These are phyloP conservation scores for Lophotis ruficrista DNA, from an alignment of 2,113 vertebrate genomes.

Conservation along the genomic window DNA sequence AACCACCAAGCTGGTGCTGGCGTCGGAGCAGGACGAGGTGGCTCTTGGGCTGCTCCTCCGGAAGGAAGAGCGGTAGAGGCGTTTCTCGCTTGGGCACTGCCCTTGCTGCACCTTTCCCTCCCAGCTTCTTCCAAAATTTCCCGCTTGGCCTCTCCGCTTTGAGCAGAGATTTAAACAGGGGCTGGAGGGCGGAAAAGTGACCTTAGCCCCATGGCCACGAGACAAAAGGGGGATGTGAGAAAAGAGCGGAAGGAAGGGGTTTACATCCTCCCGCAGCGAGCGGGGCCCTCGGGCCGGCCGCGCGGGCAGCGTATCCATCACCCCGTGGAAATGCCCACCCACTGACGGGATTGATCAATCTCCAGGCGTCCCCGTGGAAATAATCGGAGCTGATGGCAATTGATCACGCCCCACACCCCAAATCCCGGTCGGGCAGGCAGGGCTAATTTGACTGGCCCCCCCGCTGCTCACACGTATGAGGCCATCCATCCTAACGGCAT, in stretches of 20 bases:
- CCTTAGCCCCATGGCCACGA: neutral
- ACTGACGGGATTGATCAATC: slow-evolving; percentile 65
- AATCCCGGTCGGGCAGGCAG: slow-evolving; percentile 32
- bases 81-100: neutral
- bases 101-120: neutral
- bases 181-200: neutral
- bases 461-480: slow-evolving; percentile 36
- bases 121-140: neutral
- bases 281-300: neutral
- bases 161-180: neutral
- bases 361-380: slow-evolving; percentile 58
- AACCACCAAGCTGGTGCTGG: too few species aligned
- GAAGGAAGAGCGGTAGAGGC: neutral
- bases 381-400: slow-evolving; percentile 73
- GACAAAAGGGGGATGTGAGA: neutral
- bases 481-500: slow-evolving; percentile 56
- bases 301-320: slow-evolving; percentile 54
- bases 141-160: neutral
- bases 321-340: slow-evolving; percentile 48
- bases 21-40: too few species aligned
- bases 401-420: slow-evolving; percentile 56
- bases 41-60: too few species aligned
- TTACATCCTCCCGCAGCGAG: neutral
- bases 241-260: neutral
- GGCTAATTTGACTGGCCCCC: slow-evolving; percentile 55